phyloP scores from a whole-genome alignment of 2,113 vertebrate genomes.

The Calyptomena viridis region DNA sequence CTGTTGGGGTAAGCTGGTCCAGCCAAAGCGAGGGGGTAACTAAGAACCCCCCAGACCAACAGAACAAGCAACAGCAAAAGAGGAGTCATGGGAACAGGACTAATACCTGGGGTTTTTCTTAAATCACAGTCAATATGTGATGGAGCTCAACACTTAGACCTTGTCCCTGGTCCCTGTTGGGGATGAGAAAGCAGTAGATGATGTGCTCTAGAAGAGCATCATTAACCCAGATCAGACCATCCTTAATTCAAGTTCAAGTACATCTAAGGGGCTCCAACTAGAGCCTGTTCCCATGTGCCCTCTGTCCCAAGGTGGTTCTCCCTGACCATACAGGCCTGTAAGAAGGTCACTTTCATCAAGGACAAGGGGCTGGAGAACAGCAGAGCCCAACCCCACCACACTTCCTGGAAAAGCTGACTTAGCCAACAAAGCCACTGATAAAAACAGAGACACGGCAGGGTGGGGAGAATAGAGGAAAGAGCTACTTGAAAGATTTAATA shows the following conservation, averaged over 20 bases:
- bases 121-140: neutral
- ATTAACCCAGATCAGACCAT: rapidly evolving
- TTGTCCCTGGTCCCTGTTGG: rapidly evolving
- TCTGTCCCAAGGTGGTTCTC: neutral
- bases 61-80: neutral
- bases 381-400: neutral
- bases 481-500: neutral
- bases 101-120: rapidly evolving
- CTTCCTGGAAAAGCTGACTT: neutral
- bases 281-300: neutral
- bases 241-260: rapidly evolving
- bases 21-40: neutral
- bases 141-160: too few relatives aligned
- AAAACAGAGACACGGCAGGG: neutral
- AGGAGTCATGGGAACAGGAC: neutral
- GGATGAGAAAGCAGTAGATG: rapidly evolving
- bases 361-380: neutral
- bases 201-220: neutral
- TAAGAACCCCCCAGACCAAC: rapidly evolving
- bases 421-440: neutral
- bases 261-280: neutral
- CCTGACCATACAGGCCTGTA: neutral
- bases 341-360: neutral
- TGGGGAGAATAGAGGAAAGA: neutral
- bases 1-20: rapidly evolving